Evolutionary conservation across 2,888 invertebrate genomes (phyloP).

Genomic region (Bellardia pandia): DNA sequence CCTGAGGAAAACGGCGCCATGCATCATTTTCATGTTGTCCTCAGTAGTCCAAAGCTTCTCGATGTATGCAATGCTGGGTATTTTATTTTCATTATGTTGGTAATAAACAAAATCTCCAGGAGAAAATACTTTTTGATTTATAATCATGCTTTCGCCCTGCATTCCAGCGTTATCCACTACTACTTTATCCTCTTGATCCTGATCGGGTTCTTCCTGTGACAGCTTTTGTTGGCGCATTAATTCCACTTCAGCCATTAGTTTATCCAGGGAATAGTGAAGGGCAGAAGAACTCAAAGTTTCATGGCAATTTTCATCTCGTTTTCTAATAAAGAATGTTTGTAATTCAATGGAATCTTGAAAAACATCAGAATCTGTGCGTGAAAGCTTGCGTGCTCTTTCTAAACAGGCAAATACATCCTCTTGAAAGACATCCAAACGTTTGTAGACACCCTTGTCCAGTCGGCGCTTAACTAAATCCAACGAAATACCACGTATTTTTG

Average conservation of each 20-base stretch:
- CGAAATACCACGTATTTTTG: slow-evolving; percentile 92
- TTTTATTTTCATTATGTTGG: slow-evolving; percentile 85
- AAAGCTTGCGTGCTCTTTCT: slow-evolving; percentile 93
- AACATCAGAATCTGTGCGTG: slow-evolving; percentile 96
- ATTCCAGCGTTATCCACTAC: slow-evolving; percentile 83
- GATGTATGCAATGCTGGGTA: slow-evolving; percentile 92
- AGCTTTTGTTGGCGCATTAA: slow-evolving; percentile 90
- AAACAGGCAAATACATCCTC: slow-evolving; percentile 98
- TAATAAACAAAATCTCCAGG: slow-evolving; percentile 97
- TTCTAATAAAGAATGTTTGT: slow-evolving; percentile 94
- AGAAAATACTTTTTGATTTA: slow-evolving; percentile 90
- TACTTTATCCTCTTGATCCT: slow-evolving; percentile 86
- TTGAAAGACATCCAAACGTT: slow-evolving; percentile 96
- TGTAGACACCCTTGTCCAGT: slow-evolving; percentile 95
- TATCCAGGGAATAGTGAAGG: slow-evolving; percentile 90
- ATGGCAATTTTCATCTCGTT: slow-evolving; percentile 90
- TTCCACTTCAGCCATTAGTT: slow-evolving; percentile 91
- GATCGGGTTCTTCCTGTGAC: slow-evolving; percentile 91
- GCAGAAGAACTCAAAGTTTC: slow-evolving; percentile 94
- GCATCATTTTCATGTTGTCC: slow-evolving; percentile 93
- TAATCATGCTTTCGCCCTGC: slow-evolving; percentile 88
- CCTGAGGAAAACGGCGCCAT: slow-evolving; percentile 95
- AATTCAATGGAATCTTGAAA: slow-evolving; percentile 98
- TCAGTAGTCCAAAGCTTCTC: slow-evolving; percentile 95
- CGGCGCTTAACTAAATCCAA: slow-evolving; percentile 96